These are phyloP conservation scores for Limnodromus scolopaceus DNA, from an alignment of 2,797 vertebrate genomes.

Conservation along the genomic window DNA sequence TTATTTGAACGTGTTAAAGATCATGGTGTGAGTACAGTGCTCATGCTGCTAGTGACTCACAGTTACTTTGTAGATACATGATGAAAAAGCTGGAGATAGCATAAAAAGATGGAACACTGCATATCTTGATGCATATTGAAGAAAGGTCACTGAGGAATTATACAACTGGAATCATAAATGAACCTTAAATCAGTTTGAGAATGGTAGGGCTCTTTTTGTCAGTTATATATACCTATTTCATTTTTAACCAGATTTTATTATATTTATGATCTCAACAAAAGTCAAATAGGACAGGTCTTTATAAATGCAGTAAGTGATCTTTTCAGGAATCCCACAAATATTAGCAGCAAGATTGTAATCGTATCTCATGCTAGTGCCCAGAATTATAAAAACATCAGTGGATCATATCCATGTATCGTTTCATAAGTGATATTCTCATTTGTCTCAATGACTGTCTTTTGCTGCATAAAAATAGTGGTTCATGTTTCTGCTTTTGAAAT, in stretches of 20 bases:
- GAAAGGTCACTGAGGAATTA: slow-evolving; percentile 6
- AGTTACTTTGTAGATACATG: background rate
- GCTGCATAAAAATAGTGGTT: background rate
- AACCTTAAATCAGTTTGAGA: background rate
- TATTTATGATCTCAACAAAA: background rate
- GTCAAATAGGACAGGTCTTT: background rate
- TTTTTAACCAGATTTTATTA: background rate
- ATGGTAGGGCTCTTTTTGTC: background rate
- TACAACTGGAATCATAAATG: background rate
- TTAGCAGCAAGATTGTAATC: background rate
- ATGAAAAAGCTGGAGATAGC: background rate
- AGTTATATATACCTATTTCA: background rate
- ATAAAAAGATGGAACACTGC: background rate
- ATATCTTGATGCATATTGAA: background rate
- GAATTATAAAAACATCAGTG: background rate
- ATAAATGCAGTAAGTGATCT: background rate
- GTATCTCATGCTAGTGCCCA: background rate
- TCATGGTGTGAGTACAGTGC: background rate
- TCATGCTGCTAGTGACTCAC: background rate
- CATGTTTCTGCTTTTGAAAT: background rate
- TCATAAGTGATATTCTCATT: background rate
- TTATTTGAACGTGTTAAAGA: background rate
- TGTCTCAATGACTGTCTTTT: background rate
- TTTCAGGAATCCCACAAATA: slow-evolving; percentile 5
- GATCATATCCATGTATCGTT: background rate